These are phyloP conservation scores for Gorsachius magnificus DNA, from an alignment of 2,797 vertebrate genomes.

Conservation along the genomic window DNA sequence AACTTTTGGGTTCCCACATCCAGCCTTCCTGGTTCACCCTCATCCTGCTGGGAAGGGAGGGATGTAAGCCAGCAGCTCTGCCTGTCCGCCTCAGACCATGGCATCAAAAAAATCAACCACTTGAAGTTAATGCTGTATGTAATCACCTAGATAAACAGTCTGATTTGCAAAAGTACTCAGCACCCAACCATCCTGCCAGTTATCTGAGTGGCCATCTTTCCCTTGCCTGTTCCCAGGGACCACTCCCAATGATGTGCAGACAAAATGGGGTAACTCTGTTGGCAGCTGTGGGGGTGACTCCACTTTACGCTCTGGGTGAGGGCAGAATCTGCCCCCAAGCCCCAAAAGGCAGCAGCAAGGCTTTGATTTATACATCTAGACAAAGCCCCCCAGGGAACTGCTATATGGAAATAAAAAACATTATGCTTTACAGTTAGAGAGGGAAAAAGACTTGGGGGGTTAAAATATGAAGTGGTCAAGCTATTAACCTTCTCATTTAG, in stretches of 20 bases:
- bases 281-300: background rate
- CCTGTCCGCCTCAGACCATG: background rate
- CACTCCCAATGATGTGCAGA: background rate
- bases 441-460: background rate
- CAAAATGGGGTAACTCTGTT: background rate
- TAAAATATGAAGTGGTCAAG: constrained; percentile 51
- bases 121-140: background rate
- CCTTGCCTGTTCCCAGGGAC: background rate
- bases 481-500: constrained; percentile 59
- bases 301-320: background rate
- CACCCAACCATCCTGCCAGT: background rate
- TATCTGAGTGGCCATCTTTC: background rate
- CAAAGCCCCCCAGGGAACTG: background rate
- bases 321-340: background rate
- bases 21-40: background rate
- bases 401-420: background rate
- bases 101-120: background rate
- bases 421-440: background rate
- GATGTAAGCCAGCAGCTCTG: background rate
- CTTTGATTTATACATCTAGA: constrained; percentile 15
- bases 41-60: background rate
- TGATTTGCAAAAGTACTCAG: background rate
- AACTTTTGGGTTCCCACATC: background rate
- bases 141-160: background rate
- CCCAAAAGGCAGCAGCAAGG: background rate